Conservation (phyloP, 1,140 invertebrate species). For the Sesamia nonagrioides region DNA sequence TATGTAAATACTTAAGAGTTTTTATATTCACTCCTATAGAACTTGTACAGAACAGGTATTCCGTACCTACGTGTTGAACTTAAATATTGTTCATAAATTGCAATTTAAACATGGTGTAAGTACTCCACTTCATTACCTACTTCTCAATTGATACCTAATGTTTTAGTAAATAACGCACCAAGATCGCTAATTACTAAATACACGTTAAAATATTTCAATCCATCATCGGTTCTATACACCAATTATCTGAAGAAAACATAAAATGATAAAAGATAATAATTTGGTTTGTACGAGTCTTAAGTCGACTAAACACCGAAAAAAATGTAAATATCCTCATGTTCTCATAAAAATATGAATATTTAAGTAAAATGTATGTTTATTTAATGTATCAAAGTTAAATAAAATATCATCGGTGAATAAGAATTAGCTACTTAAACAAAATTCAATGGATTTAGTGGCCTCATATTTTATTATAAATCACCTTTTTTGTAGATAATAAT, state of each 20-base stretch:
- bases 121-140: too few relatives aligned
- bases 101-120: neutral
- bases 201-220: too few relatives aligned
- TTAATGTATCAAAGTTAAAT: conserved; percentile 45
- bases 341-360: neutral
- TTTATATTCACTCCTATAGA: too few relatives aligned
- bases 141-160: too few relatives aligned
- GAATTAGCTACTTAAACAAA: conserved; percentile 67
- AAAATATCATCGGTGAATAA: conserved; percentile 67
- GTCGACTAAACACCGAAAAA: neutral
- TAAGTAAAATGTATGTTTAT: conserved; percentile 20
- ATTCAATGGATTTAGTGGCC: conserved; percentile 37
- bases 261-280: neutral
- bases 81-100: neutral
- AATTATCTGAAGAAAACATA: neutral
- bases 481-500: neutral
- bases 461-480: conserved; percentile 59
- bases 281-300: neutral
- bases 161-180: too few relatives aligned
- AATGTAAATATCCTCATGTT: neutral
- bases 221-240: too few relatives aligned
- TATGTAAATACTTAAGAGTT: neutral
- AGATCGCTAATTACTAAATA: too few relatives aligned
- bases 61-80: neutral
- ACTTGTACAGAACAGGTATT: too few relatives aligned